Base-by-base conservation (phyloP, 1,140 invertebrate genomes). In the Odontomachus brunneus region DNA sequence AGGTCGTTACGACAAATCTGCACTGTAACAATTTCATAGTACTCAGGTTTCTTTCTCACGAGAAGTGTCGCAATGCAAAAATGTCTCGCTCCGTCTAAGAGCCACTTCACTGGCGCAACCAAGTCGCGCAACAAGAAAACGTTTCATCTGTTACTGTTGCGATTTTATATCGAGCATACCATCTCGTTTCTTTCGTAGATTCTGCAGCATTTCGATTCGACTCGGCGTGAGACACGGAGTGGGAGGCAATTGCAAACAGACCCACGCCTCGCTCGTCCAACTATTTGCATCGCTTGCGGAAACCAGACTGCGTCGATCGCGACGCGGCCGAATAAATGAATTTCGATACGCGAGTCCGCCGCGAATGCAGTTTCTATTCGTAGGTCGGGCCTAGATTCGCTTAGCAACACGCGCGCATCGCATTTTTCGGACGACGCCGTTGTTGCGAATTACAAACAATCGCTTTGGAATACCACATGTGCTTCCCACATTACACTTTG, bases 201-300 rank as follows among this genome's bases (percentile, higher is more conserved):
- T 44, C 9, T 44, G 38, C 9, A 7, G 9, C 38, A 7, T 44
- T 11, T 44, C 38, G 38, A 11, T 44, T n/a, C 38, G 38, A 44
- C 38, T 44, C 38, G 38, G 3, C 0, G n/a, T 49, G 33, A 60
- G 53, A 78, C 15, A 17, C 15, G 17, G 15, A 67, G 86, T 88
- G 86, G 86, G 87, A 88, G 87, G 74, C 80, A 88, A 88, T 88
- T 88, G 83, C 83, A 65, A 85, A 83, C 85, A 44, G 60, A 51
- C 74, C 14, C 73, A 83, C 78, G 66, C 55, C 22, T 66, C 44
- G 84, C 29, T 55, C 38, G 75, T 24, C 44, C n/a, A 48, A 3
- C 38, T 83, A 88, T 88, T 88, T 83, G 80, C 87, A 88, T 88
- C 65, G 80, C 72, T 88, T 85, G 69, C 84, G 86, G 84, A 88